These are phyloP conservation scores for Hucho hucho DNA, from an alignment of 2,113 vertebrate species.

Conservation along the genomic window DNA sequence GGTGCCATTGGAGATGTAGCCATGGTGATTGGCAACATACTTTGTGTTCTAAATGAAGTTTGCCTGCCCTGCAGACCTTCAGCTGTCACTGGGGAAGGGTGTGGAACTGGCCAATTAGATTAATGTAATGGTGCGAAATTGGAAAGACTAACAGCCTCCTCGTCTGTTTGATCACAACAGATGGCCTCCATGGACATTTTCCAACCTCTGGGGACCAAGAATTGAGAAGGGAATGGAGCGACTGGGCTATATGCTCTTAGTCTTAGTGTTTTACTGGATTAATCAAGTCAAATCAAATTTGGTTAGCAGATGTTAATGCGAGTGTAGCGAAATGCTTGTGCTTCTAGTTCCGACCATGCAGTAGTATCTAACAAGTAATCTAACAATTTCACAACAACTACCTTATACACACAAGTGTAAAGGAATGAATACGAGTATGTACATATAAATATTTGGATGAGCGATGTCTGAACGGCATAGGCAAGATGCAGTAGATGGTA, in stretches of 20 bases:
- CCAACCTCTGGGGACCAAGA: slow-evolving; percentile 25
- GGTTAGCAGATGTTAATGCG: too few species aligned
- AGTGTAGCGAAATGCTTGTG: too few species aligned
- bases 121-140: slow-evolving; percentile 32
- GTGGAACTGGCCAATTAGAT: slow-evolving; percentile 15
- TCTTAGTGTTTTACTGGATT: not conserved
- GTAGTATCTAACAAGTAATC: too few species aligned
- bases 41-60: slow-evolving; percentile 21
- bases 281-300: too few species aligned
- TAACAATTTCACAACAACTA: too few species aligned
- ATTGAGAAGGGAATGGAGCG: not conserved
- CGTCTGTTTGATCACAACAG: slow-evolving; percentile 37
- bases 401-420: too few species aligned
- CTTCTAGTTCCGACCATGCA: too few species aligned
- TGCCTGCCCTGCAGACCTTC: slow-evolving; percentile 24
- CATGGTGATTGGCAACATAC: slow-evolving; percentile 8
- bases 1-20: not conserved
- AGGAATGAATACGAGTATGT: too few species aligned
- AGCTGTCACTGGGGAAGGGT: slow-evolving; percentile 21
- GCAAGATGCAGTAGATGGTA: too few species aligned
- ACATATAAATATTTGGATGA: too few species aligned
- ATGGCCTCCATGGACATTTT: slow-evolving; percentile 30
- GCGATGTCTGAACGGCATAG: too few species aligned
- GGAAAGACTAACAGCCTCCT: slow-evolving; percentile 6
- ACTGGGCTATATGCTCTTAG: not conserved